Evolutionary conservation across 2,888 invertebrate genomes (phyloP), one percentile per base, ranked within the genome.

Genomic region (Pecten maximus): DNA sequence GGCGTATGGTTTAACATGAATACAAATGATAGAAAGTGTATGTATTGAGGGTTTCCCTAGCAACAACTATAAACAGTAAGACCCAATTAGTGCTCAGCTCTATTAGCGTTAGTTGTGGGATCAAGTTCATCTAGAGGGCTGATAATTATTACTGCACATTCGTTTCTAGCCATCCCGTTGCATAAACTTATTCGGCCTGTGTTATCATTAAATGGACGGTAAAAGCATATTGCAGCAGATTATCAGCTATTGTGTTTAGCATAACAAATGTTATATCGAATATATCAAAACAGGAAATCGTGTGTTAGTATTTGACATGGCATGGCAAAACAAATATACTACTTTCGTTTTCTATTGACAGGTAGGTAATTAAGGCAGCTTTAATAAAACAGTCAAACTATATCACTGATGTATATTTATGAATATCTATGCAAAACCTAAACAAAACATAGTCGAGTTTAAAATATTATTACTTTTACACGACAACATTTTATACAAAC

Each of bases 51-150:
- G 35, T 74, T 23, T 74, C 74, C 74, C 74, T 74, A 28, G 74
- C 74, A 74, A 74, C 74, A 74, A 74, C 74, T 74, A 28, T 74
- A 74, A 74, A 74, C 74, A 74, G 74, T 35, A 35, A 74, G 28
- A 28, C 35, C 74, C 74, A 74, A 74, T 74, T 74, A 74, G 74
- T 74, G 35, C 74, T 35, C 74, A 74, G 74, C 74, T 74, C 74
- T 35, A 74, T 74, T 74, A 28, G 74, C 74, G 16, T 74, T 74
- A 74, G 74, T 74, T 74, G 35, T 28, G 1, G 74, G 28, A 6
- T 74, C 19, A 23, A 23, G 19, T 54, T 15, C 23, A 23, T 28
- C 60, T 44, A 23, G 60, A 60, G n/a, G 60, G 74, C 10, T 28
- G 74, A 28, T 35, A 8, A 74, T 35, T 35, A 74, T 35, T 6